A percentile compares a stretch with the other conserved stretches of the same genome.
phyloP scores from a whole-genome alignment of 2,113 vertebrate species.

The Pogonocichla stellata region DNA sequence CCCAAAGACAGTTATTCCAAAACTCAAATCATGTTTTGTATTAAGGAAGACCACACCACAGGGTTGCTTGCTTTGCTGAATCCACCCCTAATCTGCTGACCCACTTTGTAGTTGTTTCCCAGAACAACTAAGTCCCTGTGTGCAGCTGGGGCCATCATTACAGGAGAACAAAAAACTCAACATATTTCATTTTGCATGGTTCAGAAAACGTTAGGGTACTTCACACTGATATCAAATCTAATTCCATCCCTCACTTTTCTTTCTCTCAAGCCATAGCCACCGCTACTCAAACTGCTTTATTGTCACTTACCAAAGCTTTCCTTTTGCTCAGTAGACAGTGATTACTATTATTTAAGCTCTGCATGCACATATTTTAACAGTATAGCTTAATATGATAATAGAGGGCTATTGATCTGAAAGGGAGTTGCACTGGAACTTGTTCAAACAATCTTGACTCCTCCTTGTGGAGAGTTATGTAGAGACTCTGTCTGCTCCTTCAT shows the following conservation, averaged over 20 bases:
- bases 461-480: constrained; percentile 6
- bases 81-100: neutral
- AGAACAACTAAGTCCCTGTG: neutral
- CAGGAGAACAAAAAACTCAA: neutral
- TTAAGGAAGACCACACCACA: neutral
- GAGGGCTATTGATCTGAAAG: neutral
- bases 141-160: neutral
- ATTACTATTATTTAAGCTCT: neutral
- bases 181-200: neutral
- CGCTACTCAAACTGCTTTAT: neutral
- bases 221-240: neutral
- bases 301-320: neutral
- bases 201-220: neutral
- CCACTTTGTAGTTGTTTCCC: neutral
- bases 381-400: neutral
- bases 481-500: constrained; percentile 58
- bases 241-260: neutral
- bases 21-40: neutral
- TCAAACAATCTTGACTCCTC: constrained; percentile 22
- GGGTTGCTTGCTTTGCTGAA: neutral
- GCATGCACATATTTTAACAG: rapidly evolving
- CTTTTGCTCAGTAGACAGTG: neutral
- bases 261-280: neutral
- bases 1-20: neutral
- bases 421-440: neutral